Conservation (phyloP, 2,113 vertebrate genomes). For the Galemys pyrenaicus region DNA sequence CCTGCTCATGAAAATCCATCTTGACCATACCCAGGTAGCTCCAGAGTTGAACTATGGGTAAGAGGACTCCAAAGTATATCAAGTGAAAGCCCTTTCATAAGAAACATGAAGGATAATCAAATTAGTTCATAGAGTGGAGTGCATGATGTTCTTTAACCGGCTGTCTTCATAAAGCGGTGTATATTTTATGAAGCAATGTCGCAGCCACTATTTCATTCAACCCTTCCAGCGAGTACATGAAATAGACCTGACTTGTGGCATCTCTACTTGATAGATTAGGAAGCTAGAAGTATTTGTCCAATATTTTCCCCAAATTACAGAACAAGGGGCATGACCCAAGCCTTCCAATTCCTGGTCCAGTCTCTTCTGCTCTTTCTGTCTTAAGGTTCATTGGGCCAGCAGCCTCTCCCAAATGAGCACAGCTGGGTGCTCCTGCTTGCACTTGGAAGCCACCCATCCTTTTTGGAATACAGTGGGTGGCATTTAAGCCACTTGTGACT, state of each 20-base stretch:
- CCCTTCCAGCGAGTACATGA: neutral
- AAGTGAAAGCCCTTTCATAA: neutral
- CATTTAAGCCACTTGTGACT: neutral
- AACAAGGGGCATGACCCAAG: neutral
- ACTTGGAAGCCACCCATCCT: accelerated
- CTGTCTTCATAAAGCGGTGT: neutral
- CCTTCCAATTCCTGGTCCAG: too few species aligned
- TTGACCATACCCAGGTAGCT: neutral
- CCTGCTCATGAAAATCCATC: neutral
- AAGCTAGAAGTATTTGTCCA: neutral
- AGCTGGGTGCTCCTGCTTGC: neutral
- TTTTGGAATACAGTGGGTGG: neutral
- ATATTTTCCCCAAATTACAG: neutral
- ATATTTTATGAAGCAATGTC: neutral
- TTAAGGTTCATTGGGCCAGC: too few species aligned
- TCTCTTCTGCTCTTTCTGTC: neutral
- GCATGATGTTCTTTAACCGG: neutral
- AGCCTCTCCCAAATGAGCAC: too few species aligned
- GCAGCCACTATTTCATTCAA: neutral
- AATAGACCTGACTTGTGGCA: neutral
- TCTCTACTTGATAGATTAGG: neutral
- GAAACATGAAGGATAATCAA: neutral
- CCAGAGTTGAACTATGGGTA: neutral
- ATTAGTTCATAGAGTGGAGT: neutral
- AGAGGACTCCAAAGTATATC: neutral